These are phyloP conservation scores for Characodon lateralis DNA, from an alignment of 2,797 vertebrate genomes.

Conservation along the genomic window DNA sequence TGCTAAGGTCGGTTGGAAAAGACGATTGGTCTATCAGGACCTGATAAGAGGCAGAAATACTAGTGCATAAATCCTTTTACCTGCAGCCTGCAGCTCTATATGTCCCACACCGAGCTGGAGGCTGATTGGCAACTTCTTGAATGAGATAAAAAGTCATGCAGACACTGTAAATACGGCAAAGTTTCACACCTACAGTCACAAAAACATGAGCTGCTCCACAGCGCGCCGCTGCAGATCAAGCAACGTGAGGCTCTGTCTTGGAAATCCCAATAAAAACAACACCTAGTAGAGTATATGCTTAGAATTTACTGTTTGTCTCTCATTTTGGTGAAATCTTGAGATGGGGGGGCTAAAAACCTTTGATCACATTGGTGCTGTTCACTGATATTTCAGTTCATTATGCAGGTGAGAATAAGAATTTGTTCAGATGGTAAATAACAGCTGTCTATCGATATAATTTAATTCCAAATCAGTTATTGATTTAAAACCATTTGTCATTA, in stretches of 20 bases:
- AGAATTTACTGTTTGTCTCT: neutral
- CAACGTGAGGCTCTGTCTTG: neutral
- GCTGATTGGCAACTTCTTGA: neutral
- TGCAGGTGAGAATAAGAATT: too few species aligned
- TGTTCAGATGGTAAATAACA: too few species aligned
- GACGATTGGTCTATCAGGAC: neutral
- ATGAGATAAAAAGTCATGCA: conserved; percentile 3
- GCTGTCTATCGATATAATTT: neutral
- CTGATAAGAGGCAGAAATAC: neutral
- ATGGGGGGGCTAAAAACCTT: neutral
- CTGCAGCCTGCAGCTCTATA: neutral
- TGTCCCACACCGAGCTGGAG: neutral
- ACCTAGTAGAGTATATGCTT: neutral
- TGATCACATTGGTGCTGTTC: neutral
- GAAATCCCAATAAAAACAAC: neutral
- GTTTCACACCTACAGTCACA: conserved; percentile 8
- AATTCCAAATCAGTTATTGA: neutral
- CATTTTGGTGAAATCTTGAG: neutral
- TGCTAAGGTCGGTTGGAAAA: neutral
- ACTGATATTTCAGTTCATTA: neutral
- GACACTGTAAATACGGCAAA: conserved; percentile 19
- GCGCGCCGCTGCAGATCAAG: conserved; percentile 3
- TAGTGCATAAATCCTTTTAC: neutral
- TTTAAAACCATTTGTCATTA: neutral
- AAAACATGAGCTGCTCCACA: conserved; percentile 2